These are phyloP conservation scores for Lepidochrysops patricia DNA, from an alignment of 2,888 invertebrate species.

Conservation along the genomic window DNA sequence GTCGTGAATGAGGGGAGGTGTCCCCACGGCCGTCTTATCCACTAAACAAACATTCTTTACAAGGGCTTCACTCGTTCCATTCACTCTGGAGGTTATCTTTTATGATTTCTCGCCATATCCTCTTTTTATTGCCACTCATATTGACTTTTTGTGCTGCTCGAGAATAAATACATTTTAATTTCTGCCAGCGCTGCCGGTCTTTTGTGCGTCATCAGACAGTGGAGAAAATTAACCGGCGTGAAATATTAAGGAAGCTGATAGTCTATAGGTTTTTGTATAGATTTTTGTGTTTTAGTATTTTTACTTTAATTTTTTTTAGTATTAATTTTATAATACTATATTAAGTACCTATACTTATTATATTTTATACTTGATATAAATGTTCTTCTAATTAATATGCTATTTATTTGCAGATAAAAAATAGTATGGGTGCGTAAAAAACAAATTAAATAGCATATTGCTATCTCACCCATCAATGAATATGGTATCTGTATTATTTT, in stretches of 20 bases:
- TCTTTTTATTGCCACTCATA: constrained; percentile 55
- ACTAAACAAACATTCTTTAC: constrained; percentile 71
- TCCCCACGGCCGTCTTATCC: constrained; percentile 70
- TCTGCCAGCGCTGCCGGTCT: constrained; percentile 53
- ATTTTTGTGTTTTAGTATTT: no score
- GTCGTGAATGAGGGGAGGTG: constrained; percentile 36
- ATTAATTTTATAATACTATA: no score
- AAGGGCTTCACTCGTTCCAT: constrained; percentile 62
- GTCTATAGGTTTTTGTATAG: constrained; percentile 26
- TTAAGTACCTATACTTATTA: no score
- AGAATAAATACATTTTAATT: constrained; percentile 75
- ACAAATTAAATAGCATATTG: no score
- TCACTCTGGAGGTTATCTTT: constrained; percentile 72
- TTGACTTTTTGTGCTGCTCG: constrained; percentile 70
- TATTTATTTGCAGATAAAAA: no score
- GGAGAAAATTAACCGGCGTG: constrained; percentile 56
- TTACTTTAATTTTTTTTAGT: no score
- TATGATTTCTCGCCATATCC: constrained; percentile 40
- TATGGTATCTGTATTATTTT: no score
- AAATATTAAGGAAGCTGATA: constrained; percentile 35
- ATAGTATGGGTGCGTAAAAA: no score
- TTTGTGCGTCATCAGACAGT: constrained; percentile 56
- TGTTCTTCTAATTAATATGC: no score
- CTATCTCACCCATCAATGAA: no score
- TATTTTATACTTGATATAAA: no score